Evolutionary conservation across 2,888 invertebrate genomes (phyloP).

Genomic region (Xestobium rufovillosum): DNA sequence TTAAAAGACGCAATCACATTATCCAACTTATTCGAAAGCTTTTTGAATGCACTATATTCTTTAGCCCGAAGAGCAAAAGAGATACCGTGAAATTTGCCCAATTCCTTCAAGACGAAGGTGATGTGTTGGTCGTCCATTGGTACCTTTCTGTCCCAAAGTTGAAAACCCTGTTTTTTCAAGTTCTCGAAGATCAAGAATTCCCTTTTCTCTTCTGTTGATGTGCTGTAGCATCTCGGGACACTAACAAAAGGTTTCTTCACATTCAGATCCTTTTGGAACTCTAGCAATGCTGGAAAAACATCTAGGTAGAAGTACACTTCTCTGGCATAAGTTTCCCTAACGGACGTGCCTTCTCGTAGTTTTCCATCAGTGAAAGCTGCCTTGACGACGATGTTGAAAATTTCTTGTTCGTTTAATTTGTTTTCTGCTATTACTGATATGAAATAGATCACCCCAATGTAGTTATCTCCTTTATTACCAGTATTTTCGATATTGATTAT

Average conservation of each 20-base stretch:
- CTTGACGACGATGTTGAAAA: conserved; percentile 16
- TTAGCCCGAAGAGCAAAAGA: conserved; percentile 19
- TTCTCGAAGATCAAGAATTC: conserved; percentile 29
- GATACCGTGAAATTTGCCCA: conserved; percentile 22
- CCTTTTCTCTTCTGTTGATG: conserved; percentile 11
- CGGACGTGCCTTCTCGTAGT: conserved; percentile 11
- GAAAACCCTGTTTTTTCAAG: conserved; percentile 24
- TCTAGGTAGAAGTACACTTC: conserved; percentile 26
- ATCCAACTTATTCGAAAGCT: conserved; percentile 14
- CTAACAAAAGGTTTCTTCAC: conserved; percentile 17
- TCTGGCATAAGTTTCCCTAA: conserved; percentile 15
- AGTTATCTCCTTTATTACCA: conserved; percentile 21
- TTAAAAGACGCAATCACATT: conserved; percentile 11
- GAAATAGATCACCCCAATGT: conserved; percentile 20
- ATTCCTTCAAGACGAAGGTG: conserved; percentile 26
- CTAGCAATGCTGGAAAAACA: conserved; percentile 19
- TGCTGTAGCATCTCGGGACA: conserved; percentile 23
- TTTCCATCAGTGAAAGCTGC: conserved; percentile 7
- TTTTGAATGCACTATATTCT: conserved; percentile 16
- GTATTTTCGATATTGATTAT: conserved; percentile 12
- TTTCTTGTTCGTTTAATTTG: conserved; percentile 7
- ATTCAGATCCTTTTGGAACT: conserved; percentile 21
- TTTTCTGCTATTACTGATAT: conserved; percentile 16
- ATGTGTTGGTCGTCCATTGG: conserved; percentile 29
- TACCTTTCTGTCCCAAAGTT: conserved; percentile 22